Evolutionary conservation across 1,140 invertebrate genomes (phyloP), one percentile per base, ranked within the genome.

Genomic region (Eupristina koningsbergeri): DNA sequence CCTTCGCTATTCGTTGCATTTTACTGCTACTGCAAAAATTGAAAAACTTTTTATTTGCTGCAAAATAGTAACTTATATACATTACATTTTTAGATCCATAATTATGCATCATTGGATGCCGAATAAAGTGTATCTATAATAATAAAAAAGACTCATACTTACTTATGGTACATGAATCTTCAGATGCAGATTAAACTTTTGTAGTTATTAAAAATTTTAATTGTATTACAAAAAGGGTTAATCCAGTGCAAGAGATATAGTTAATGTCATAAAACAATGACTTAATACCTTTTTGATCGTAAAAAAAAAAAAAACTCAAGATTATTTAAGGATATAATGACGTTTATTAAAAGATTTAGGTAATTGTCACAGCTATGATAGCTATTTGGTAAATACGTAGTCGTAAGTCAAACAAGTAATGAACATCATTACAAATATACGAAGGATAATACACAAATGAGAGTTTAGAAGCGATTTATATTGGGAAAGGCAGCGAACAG

Each of bases 401-500:
- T 82, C 39, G 73, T 41, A 53, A 76, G 31, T 83, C 81, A 83
- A 78, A 41, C 63, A 71, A 78, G 63, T 83, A 78, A 78, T 83
- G 73, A 67, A 71, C 34, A 61, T 83, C 71, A 71, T 83, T 83
- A 83, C 63, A 83, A 83, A 78, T 67, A 76, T 77, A 61, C 58
- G 41, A 53, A 61, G 63, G 67, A 83, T 47, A 45, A 81, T 53
- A 78, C 63, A 83, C 22, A 78, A 71, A 76, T 58, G 19, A 83
- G 26, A 83, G n/a, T 69, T 53, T 90, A 93, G 86, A 90, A 92
- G 73, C 92, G 89, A 85, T 89, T 89, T 63, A 92, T 91, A 85
- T 92, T 92, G 9, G 92, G 88, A 86, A 92, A 93, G 81, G 92
- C 92, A 63, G 92, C 92, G 80, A 93, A 93, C 19, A 93, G 89